Evolutionary conservation across 1,140 invertebrate genomes (phyloP), one percentile per base, ranked within the genome.

Genomic region (Scaptodrosophila lebanonensis): DNA sequence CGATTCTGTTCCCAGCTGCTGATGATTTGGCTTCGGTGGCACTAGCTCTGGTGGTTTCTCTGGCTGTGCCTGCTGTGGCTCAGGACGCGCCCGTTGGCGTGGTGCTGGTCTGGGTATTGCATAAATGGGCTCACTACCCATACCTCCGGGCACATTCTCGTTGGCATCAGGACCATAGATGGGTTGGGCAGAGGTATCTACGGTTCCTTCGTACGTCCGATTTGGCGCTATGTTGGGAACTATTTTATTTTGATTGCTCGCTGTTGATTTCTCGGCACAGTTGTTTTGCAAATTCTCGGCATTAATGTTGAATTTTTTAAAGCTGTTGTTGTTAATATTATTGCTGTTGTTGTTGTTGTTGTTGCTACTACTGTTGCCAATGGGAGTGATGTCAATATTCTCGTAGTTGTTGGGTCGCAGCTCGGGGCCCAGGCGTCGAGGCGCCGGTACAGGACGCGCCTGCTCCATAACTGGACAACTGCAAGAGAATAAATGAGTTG

Each of bases 361-460:
- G 7, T 15, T 61, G 8, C 39, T 50, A 17, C 8, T 35, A 32
- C 15, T 40, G 25, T 15, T 38, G 44, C 8, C 44, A 3, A 38
- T 63, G 20, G 69, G 32, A 27, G 56, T 69, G 16, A 86, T 66
- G 11, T 67, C 65, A 0, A 86, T 72, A 39, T 86, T 86, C 52
- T 86, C 85, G 17, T 86, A 86, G 61, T 83, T 73, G 33, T 47
- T 44, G 47, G 71, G 43, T 2, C 65, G 57, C 35, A 70, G 6
- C 38, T 86, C 84, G 2, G 84, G 67, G 27, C 68, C 73, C n/a
- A 84, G 53, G 3, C 82, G 79, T n/a, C 84, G 60, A 6, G 84
- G 84, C 7, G 76, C 79, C 13, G 84, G 84, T 42, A 86, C 84
- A 2, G 84, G 84, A 7, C 82, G 84, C 11, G 82, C 51, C 22